These are phyloP conservation scores for Rhamnusium bicolor DNA, from an alignment of 2,888 invertebrate species.

Conservation along the genomic window DNA sequence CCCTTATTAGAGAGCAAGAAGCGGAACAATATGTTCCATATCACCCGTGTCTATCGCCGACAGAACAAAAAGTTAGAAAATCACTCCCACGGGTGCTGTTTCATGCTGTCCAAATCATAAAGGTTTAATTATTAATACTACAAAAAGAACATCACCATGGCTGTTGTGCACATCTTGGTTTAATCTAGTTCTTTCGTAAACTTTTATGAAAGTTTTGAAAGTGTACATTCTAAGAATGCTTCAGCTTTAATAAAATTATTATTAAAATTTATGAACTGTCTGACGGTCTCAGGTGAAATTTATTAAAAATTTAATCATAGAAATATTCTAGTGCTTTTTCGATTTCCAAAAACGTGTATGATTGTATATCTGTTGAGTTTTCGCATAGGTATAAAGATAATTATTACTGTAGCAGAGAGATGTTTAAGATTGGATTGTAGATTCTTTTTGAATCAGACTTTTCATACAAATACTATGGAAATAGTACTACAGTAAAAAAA, in stretches of 20 bases:
- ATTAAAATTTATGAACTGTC: neutral
- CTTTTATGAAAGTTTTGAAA: neutral
- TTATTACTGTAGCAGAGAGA: too few relatives aligned
- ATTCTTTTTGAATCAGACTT: too few relatives aligned
- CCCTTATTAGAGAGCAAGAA: constrained; percentile 32
- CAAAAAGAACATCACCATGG: neutral
- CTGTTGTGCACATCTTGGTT: neutral
- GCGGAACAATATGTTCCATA: constrained; percentile 46
- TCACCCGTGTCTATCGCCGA: constrained; percentile 33
- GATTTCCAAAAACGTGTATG: too few relatives aligned
- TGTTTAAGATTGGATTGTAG: too few relatives aligned
- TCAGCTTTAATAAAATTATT: neutral
- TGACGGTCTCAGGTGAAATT: too few relatives aligned
- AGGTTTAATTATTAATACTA: constrained; percentile 17
- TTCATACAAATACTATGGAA: too few relatives aligned
- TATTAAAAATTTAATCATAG: too few relatives aligned
- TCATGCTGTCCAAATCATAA: constrained; percentile 23
- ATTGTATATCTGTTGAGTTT: too few relatives aligned
- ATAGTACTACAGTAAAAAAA: too few relatives aligned
- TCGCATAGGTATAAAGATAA: too few relatives aligned
- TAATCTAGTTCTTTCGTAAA: neutral
- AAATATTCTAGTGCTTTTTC: too few relatives aligned
- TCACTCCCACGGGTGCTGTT: constrained; percentile 38
- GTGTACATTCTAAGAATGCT: neutral
- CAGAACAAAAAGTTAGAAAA: constrained; percentile 32